Base-by-base conservation (phyloP, 2,888 invertebrate genomes). In the Priocnemis perturbator region DNA sequence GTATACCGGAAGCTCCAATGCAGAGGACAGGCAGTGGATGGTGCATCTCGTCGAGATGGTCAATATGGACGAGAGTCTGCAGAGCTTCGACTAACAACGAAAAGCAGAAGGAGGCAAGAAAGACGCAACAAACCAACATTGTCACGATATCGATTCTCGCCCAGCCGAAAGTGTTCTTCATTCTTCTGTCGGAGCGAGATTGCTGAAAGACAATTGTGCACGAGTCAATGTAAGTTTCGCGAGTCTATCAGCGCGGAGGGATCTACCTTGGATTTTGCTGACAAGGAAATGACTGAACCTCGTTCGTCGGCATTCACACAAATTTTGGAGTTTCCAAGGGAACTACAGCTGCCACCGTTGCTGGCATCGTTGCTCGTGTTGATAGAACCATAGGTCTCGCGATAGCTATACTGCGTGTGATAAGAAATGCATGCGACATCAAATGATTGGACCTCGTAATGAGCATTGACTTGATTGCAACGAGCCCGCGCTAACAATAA, bases 91-190 rank as follows among this genome's bases (percentile, higher is more conserved):
- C 93, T 4, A 95, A 89, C 56, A 96, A 90, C 0, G 96, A 95
- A 85, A 97, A 95, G 55, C 95, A 94, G 70, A 97, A 92, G 0
- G 97, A 96, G 0, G 94, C 94, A 73, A 97, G 91, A 78, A 97
- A 94, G 50, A 96, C 94, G 87, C 95, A 95, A 60, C 95, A 95
- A 2, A 95, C 93, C 53, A 97, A 90, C 90, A 95, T 93, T 52
- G 95, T 94, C 7, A 97, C 91, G n/a, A 97, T 94, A 83, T 97
- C 96, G 61, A 97, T 95, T 74, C 97, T 92, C 2, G 96, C 95
- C 97, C 97, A 97, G 9, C 97, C 97, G 83, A 97, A 97, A 0
- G 97, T 97, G 88, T 97, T 97, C 71, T 94, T 93, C 67, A 97
- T 90, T 74, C 91, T 91, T 47, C 90, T 90, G 78, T 94, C 95